Evolutionary conservation across 1,140 invertebrate genomes (phyloP), one percentile per base, ranked within the genome.

Genomic region (Magallana angulata): DNA sequence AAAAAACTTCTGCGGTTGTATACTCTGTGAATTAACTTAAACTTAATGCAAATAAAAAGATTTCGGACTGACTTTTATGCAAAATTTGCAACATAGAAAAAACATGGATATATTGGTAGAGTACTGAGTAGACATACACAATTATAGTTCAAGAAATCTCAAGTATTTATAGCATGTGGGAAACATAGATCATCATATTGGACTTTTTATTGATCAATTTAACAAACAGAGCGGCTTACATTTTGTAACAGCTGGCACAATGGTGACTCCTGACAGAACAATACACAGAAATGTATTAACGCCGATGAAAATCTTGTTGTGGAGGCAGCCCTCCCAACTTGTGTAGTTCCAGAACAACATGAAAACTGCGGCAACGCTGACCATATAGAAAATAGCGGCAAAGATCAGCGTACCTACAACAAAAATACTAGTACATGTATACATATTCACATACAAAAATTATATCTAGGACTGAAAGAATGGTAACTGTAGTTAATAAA

Each of bases 251-350:
- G 91, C 94, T 12, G 94, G 99, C 87, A 99, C 95, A 91, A 99
- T 97, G 0, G 99, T 99, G 12, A 99, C 92, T 12, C 97, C 95
- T 92, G 98, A 98, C 30, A 98, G 96, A 58, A 97, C 95, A 60
- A 99, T 94, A 92, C 98, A 98, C 2, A 99, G 95, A 84, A 99
- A 97, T 83, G 99, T 94, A 95, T 99, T 99, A 93, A 99, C 96
- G 0, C 98, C 98, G 87, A 99, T 99, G 94, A 99, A 99, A 95
- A 99, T 98, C 95, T 99, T 99, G 92, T 99, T 98, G 84, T 98
- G 95, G 80, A 96, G 96, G 95, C 99, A 99, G 86, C 96, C 97
- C 87, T 96, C 95, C 0, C 96, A 97, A 91, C 96, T 96, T 57
- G 98, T 98, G 93, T 98, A 99, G 94, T 97, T 98, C 36, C 98